These are phyloP conservation scores for Magallana gigas DNA, from an alignment of 1,140 invertebrate genomes.

Conservation along the genomic window DNA sequence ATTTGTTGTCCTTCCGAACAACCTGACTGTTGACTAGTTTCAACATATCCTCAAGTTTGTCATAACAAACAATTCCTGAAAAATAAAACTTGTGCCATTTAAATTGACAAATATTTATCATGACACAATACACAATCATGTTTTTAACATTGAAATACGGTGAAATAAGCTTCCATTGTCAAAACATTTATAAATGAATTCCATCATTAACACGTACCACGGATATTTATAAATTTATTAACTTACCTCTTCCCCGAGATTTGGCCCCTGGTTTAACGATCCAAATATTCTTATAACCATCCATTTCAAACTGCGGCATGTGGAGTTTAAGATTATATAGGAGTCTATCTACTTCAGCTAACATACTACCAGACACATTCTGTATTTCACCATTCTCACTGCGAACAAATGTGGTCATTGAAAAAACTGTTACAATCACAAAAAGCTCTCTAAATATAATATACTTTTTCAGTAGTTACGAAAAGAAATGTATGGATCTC, in stretches of 20 bases:
- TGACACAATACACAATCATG: not conserved
- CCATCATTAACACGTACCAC: too few relatives aligned
- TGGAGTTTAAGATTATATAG: slow-evolving; percentile 76
- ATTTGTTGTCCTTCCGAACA: slow-evolving; percentile 85
- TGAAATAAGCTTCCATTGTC: too few relatives aligned
- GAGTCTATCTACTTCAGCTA: slow-evolving; percentile 66
- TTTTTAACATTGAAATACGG: too few relatives aligned
- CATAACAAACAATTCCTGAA: slow-evolving; percentile 90
- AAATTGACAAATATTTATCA: not conserved
- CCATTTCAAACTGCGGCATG: slow-evolving; percentile 81
- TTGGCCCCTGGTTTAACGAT: slow-evolving; percentile 97
- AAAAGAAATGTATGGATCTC: too few relatives aligned
- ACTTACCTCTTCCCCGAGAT: slow-evolving; percentile 87
- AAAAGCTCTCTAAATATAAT: too few relatives aligned
- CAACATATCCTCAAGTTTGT: slow-evolving; percentile 91
- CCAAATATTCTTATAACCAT: slow-evolving; percentile 93
- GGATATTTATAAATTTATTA: too few relatives aligned
- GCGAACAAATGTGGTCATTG: slow-evolving; percentile 35
- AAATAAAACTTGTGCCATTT: slow-evolving; percentile 34
- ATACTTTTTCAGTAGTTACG: too few relatives aligned
- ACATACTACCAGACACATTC: slow-evolving; percentile 57
- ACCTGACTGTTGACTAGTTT: slow-evolving; percentile 81
- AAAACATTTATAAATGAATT: too few relatives aligned
- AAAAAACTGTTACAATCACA: too few relatives aligned
- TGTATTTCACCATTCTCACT: slow-evolving; percentile 73